Conservation (phyloP, 2,888 invertebrate species). For the Stenodera caucasica region DNA sequence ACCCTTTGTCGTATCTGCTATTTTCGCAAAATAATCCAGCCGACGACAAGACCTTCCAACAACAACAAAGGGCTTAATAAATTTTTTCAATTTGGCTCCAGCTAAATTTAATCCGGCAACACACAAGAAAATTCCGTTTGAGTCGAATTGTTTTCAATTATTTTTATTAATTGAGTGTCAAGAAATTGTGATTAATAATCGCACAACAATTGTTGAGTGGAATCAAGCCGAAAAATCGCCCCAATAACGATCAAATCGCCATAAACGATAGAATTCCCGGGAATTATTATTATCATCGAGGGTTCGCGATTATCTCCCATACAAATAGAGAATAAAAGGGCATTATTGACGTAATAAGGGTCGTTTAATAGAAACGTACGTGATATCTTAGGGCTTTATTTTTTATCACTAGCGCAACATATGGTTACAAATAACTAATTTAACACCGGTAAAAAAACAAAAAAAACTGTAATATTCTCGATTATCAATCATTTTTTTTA, state of each 20-base stretch:
- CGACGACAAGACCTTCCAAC: background rate
- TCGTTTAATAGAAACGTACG: conserved; percentile 1
- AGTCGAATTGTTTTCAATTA: too few relatives aligned
- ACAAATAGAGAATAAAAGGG: conserved; percentile 2
- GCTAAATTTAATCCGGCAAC: background rate
- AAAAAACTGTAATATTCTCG: background rate
- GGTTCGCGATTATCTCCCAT: background rate
- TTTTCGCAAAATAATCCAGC: background rate
- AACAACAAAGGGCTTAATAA: background rate
- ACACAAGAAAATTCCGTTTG: too few relatives aligned
- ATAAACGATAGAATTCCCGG: too few relatives aligned
- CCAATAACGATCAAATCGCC: too few relatives aligned
- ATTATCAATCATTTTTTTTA: too few relatives aligned
- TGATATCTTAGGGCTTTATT: background rate
- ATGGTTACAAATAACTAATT: conserved; percentile 6
- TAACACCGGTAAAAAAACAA: too few relatives aligned
- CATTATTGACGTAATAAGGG: background rate
- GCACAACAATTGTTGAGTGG: too few relatives aligned
- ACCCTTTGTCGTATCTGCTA: too few relatives aligned
- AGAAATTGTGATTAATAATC: too few relatives aligned
- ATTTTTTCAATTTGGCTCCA: background rate
- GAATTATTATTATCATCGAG: background rate
- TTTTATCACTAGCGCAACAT: background rate
- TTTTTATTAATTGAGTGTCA: too few relatives aligned
- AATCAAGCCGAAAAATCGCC: too few relatives aligned